These are phyloP conservation scores for Athalia rosae DNA, from an alignment of 2,888 invertebrate species.

Conservation along the genomic window DNA sequence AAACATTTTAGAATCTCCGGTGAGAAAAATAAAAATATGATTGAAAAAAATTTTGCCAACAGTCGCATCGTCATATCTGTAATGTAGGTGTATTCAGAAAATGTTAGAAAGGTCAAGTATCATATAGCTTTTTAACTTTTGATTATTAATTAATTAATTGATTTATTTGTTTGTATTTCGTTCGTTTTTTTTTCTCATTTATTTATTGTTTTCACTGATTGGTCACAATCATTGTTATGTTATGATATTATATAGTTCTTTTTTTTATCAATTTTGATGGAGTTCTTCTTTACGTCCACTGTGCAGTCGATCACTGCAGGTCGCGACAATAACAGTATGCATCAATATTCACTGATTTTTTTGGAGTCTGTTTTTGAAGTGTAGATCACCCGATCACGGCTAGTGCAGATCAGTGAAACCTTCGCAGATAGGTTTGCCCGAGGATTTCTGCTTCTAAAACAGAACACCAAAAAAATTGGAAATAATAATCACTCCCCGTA, in stretches of 20 bases:
- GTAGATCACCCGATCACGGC: slow-evolving; percentile 50
- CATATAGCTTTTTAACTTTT: slow-evolving; percentile 30
- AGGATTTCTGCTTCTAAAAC: slow-evolving; percentile 71
- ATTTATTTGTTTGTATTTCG: slow-evolving; percentile 1
- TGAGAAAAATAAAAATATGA: slow-evolving; percentile 30
- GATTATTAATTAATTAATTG: slow-evolving; percentile 23
- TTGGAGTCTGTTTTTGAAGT: slow-evolving; percentile 56
- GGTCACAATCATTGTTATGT: not conserved
- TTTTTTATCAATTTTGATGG: slow-evolving; percentile 25
- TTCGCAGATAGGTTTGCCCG: slow-evolving; percentile 70
- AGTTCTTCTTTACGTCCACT: slow-evolving; percentile 41
- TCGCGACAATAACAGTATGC: slow-evolving; percentile 14
- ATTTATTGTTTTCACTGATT: slow-evolving; percentile 1
- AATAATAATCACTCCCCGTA: not conserved
- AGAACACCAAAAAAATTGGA: slow-evolving; percentile 53
- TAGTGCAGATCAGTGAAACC: slow-evolving; percentile 71
- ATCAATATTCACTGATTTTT: not conserved
- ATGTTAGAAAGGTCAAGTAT: slow-evolving; percentile 34
- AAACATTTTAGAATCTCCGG: not conserved
- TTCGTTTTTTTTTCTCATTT: not conserved
- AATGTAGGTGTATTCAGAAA: not conserved
- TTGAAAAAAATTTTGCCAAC: not conserved
- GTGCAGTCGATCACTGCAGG: not conserved
- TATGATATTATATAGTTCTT: not conserved
- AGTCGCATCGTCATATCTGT: not conserved